These are phyloP conservation scores for Colinus virginianus DNA, from an alignment of 2,113 vertebrate genomes.

Conservation along the genomic window DNA sequence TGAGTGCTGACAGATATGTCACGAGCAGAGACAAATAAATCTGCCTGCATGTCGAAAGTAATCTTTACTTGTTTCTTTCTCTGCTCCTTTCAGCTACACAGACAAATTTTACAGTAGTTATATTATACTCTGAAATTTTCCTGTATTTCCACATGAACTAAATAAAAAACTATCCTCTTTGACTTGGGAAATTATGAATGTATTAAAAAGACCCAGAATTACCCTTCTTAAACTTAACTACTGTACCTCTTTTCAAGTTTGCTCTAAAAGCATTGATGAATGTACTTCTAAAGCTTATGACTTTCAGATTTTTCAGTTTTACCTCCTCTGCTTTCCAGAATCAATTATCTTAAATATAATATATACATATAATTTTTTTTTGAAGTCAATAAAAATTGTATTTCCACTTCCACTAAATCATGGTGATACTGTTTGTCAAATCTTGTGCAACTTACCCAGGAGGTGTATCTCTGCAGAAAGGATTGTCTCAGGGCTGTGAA, in stretches of 20 bases:
- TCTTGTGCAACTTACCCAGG: constrained; percentile 87
- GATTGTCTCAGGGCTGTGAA: constrained; percentile 91
- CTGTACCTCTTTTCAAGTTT: neutral
- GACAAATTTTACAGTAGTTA: neutral
- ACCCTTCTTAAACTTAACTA: neutral
- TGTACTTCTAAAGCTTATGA: neutral
- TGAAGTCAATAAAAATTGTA: neutral
- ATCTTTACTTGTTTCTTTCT: neutral
- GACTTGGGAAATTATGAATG: neutral
- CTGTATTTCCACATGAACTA: neutral
- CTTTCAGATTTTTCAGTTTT: neutral
- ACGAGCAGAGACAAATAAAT: neutral
- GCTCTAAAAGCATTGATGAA: neutral
- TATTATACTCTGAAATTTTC: neutral
- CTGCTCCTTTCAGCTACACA: neutral
- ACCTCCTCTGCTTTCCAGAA: neutral
- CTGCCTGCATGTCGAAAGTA: neutral
- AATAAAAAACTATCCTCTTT: neutral
- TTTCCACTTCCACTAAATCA: constrained; percentile 3
- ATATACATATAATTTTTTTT: neutral
- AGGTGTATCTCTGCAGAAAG: constrained; percentile 84
- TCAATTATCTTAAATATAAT: neutral
- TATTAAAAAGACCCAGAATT: neutral
- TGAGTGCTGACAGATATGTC: neutral
- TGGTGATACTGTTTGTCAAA: neutral